phyloP scores from a whole-genome alignment of 2,797 vertebrate species.

The Hemitrygon akajei region DNA sequence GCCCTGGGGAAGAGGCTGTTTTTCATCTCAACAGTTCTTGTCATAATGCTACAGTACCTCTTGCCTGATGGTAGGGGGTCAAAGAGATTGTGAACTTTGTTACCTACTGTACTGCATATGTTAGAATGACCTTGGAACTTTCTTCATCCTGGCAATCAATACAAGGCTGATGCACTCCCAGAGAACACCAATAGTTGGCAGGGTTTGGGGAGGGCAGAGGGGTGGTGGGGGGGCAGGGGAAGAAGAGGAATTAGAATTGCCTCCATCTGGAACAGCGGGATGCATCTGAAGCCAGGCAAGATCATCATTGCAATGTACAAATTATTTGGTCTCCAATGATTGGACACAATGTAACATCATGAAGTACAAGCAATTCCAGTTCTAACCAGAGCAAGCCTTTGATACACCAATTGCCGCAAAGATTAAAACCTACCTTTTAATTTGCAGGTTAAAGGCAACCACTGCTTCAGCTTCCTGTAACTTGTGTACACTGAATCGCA shows the following conservation, averaged over 20 bases:
- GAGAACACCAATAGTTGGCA: not conserved
- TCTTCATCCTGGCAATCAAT: not conserved
- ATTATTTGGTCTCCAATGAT: not conserved
- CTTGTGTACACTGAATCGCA: conserved; percentile 87
- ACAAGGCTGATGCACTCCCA: not conserved
- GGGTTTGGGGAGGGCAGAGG: too few species aligned
- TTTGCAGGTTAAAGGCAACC: conserved; percentile 82
- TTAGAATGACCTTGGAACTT: not conserved
- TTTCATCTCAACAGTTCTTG: too few species aligned
- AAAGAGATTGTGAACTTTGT: not conserved
- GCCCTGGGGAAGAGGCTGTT: too few species aligned
- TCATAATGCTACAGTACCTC: too few species aligned
- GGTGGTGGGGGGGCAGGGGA: too few species aligned
- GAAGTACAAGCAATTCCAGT: not conserved
- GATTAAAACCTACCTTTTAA: conserved; percentile 68
- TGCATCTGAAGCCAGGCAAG: not conserved
- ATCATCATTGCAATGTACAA: not conserved
- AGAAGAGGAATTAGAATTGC: too few species aligned
- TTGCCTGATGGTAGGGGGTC: too few species aligned
- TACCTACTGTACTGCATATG: not conserved
- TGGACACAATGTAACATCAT: not conserved
- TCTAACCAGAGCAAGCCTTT: not conserved
- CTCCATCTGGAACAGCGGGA: not conserved
- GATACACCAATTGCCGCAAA: not conserved
- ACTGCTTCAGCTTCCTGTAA: conserved; percentile 87